Evolutionary conservation across 2,888 invertebrate species (phyloP), one percentile per base, ranked within the genome.

Genomic region (Camptogramma bilineatum): DNA sequence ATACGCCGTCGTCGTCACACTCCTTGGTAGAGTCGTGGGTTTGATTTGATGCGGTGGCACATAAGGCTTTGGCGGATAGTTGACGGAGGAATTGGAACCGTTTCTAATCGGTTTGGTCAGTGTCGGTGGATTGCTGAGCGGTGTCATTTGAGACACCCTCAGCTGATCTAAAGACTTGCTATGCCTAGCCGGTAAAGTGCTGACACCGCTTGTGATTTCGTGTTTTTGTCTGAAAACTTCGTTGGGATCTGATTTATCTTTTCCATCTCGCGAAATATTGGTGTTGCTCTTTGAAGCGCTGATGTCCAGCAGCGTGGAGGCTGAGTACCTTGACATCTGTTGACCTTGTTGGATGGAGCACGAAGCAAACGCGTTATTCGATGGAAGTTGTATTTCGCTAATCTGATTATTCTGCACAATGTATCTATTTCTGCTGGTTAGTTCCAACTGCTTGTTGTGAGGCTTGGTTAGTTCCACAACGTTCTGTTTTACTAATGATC

Each of bases 131-230:
- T 80, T 82, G 70, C 80, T 88, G 9, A 86, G 73, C 13, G 90
- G 86, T 31, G 84, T 77, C 81, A 90, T 84, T 80, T 93, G 88
- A 48, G 94, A 92, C 8, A 95, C 92, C 73, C 96, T 95, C 52
- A 97, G 85, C 74, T 97, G 97, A 84, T 97, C 97, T 70, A 97
- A 85, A 1, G 97, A 97, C 82, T 97, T 97, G 83, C 97, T 97
- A 79, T 97, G 97, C 61, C 97, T 93, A 0, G 96, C 95, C 0
- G 96, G 96, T 50, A 96, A 80, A 0, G 94, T 94, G 48, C 91
- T 94, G 9, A 93, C 90, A 34, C 93, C 94, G 67, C 90, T 91
- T 10, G 85, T 86, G 44, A 91, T 86, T 83, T 88, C 88, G 74
- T 87, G 88, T 79, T 90, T 90, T 68, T 87, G 87, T 44, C 79